Base-by-base conservation (phyloP, 2,888 invertebrate genomes). In the Aleiodes testaceus region DNA sequence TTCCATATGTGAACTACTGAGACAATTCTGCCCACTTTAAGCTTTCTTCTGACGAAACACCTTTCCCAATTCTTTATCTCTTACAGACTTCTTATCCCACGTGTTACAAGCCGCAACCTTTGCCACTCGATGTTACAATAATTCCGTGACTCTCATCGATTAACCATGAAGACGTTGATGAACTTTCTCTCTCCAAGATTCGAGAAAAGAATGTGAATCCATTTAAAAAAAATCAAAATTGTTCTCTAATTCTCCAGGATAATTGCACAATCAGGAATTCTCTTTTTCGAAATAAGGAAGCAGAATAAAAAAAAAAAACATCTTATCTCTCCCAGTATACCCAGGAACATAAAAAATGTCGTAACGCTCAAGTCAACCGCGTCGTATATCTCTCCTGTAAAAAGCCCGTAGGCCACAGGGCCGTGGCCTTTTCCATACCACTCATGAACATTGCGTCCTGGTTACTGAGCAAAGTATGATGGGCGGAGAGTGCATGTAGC, bases 331-430 rank as follows among this genome's bases (percentile, higher is more conserved):
- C 63, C 44, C 36, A 45, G 30, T 9, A 49, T 26, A 66, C 50
- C 36, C 44, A 69, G n/a, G 61, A 30, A 73, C 52, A 70, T 68
- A 69, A 75, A 77, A 71, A 69, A 52, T 69, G 71, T 74, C 69
- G 69, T 72, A 75, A 74, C 69, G 73, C 69, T 74, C 50, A 42
- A 59, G 36, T 47, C 71, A 69, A 72, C 68, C 73, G 74, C 52
- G 67, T 70, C 70, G 73, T 73, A 74, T 73, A 75, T 77, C 70
- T 73, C 70, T 42, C 52, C 64, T 63, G 72, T n/a, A 74, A 74
- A 72, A 59, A 22, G n/a, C 49, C 65, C 65, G 47, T 49, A 65
- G 65, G 65, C 65, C 30, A 59, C 59, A 59, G 59, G 42, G 59
- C 59, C 42, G 42, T 42, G 42, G 59, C 59, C 59, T 59, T 36